Base-by-base conservation (phyloP, 2,797 vertebrate genomes). In the Echeneis naucrates region DNA sequence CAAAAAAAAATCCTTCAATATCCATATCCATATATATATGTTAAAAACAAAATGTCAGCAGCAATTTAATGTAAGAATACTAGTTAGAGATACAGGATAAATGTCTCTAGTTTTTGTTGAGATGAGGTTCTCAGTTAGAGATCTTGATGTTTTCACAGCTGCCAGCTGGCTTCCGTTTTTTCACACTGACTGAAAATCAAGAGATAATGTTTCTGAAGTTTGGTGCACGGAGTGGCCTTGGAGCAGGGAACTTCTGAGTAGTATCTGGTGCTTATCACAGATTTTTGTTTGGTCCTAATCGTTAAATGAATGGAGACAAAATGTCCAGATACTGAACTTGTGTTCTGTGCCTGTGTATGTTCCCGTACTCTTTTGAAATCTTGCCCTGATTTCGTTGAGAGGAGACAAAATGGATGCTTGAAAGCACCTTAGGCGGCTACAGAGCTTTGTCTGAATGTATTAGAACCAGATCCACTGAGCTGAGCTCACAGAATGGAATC, bases 401-500 rank as follows among this genome's bases (percentile, higher is more conserved):
- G 38, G 2, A n/a, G 1, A 24, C 12, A 27, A 71, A 72, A 26
- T 9, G 35, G 12, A 38, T n/a, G 21, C 48, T 53, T 32, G 8
- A 26, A 48, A 66, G 17, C 63, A 12, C 42, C n/a, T 4, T 45
- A 3, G 44, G 66, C 1, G 11, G 42, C 52, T 8, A 9, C 8
- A 19, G 48, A 33, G n/a, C 24, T 32, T 57, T 3, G 6, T 26
- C 30, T 61, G 52, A 53, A 58, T 21, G 1, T 26, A 6, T 19
- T 45, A 75, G 55, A 79, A 61, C 50, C 68, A 30, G 59, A 55
- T 50, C 27, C 59, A 6, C 50, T 0, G 68, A 65, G 67, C 68
- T 57, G 68, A 81, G 72, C 72, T 65, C 64, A 75, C 56, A 32
- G 77, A 87, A 51, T 67, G 70, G 76, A 83, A 76, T 72, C 70